These are phyloP conservation scores for Bombus pyrosoma DNA, from an alignment of 1,140 invertebrate species.

Conservation along the genomic window DNA sequence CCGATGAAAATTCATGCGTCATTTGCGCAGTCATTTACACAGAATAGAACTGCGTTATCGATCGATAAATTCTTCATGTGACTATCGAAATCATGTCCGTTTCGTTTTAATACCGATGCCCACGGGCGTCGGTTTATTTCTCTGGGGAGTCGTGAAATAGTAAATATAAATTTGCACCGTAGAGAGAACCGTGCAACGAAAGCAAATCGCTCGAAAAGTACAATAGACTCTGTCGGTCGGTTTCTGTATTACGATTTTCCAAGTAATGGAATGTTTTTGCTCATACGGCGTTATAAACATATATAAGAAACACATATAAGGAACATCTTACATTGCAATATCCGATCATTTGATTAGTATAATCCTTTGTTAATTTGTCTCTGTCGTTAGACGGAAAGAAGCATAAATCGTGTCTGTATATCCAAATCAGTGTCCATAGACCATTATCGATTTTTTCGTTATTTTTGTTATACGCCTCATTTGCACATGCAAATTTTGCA, in stretches of 20 bases:
- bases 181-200: neutral
- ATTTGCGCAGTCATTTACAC: constrained; percentile 64
- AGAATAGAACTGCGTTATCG: constrained; percentile 56
- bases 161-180: constrained; percentile 2
- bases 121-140: neutral
- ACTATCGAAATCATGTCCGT: neutral
- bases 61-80: neutral
- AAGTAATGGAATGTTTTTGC: neutral
- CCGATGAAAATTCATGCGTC: constrained; percentile 54
- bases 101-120: neutral
- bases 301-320: too few species aligned
- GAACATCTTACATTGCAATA: too few species aligned
- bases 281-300: neutral
- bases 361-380: too few species aligned
- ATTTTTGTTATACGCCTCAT: neutral
- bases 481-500: neutral
- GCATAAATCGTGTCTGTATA: too few species aligned
- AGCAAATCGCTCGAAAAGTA: neutral
- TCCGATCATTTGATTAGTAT: too few species aligned
- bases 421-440: too few species aligned
- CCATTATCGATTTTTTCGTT: neutral
- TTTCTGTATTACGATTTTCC: neutral
- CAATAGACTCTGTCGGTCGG: neutral
- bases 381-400: too few species aligned
- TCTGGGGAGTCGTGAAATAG: too few species aligned